Evolutionary conservation across 1,140 invertebrate species (phyloP).

Genomic region (Drosophila obscura): DNA sequence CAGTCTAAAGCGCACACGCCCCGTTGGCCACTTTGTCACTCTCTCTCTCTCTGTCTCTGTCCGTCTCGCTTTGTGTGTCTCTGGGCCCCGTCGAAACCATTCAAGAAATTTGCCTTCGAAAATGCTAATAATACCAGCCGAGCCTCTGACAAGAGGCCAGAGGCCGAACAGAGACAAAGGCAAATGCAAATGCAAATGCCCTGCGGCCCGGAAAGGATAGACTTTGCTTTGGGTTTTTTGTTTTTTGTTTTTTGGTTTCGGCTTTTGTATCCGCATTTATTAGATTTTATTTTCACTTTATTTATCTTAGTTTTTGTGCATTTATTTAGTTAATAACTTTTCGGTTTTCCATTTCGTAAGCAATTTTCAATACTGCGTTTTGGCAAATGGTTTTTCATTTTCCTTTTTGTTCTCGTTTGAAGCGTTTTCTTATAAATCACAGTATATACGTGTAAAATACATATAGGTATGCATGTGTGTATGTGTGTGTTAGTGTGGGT

Average conservation of each 20-base stretch:
- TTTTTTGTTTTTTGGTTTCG: conserved; percentile 46
- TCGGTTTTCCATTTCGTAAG: conserved; percentile 53
- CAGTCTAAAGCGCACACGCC: conserved; percentile 63
- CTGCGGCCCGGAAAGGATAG: conserved; percentile 62
- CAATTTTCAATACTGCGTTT: conserved; percentile 64
- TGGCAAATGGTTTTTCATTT: conserved; percentile 44
- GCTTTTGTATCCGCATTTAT: conserved; percentile 66
- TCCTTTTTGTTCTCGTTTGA: conserved; percentile 55
- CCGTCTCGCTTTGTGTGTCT: background rate
- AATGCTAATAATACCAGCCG: conserved; percentile 39
- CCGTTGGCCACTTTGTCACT: conserved; percentile 63
- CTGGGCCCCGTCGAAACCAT: conserved; percentile 31
- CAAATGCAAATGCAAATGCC: conserved; percentile 21
- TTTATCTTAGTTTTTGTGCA: conserved; percentile 64
- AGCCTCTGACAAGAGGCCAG: background rate
- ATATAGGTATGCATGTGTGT: conserved; percentile 60
- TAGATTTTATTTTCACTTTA: conserved; percentile 36
- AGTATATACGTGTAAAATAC: conserved; percentile 81
- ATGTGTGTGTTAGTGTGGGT: conserved; percentile 14
- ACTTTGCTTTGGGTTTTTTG: conserved; percentile 39
- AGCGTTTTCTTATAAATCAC: conserved; percentile 82
- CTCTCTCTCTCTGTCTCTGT: conserved; percentile 10
- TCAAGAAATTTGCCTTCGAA: conserved; percentile 33
- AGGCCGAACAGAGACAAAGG: conserved; percentile 19
- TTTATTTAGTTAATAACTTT: conserved; percentile 79